A percentile compares a stretch with the other conserved stretches of the same genome.
These are phyloP conservation scores for Lypha dubia DNA, from an alignment of 2,888 invertebrate genomes.

Conservation along the genomic window DNA sequence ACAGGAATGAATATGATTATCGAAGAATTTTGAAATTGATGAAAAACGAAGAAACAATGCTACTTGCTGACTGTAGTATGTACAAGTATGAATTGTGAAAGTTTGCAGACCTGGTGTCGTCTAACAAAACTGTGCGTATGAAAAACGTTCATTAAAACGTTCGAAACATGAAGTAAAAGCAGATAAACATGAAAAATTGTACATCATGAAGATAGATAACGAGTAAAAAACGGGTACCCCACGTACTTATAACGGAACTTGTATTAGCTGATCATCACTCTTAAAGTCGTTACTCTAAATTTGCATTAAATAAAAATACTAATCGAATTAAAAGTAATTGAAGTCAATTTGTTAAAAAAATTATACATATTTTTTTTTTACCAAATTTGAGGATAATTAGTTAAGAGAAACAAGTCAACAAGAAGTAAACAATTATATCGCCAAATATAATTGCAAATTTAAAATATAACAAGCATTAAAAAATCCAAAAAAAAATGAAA, in stretches of 20 bases:
- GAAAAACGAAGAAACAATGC: not conserved
- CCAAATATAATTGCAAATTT: constrained; percentile 49
- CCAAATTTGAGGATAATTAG: constrained; percentile 48
- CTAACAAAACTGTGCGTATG: not conserved
- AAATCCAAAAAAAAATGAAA: constrained; percentile 58
- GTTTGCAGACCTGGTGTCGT: not conserved
- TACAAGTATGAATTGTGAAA: not conserved
- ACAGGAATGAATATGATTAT: constrained; percentile 5
- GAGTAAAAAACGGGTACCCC: not conserved
- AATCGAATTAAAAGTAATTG: constrained; percentile 23
- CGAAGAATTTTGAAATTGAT: not conserved
- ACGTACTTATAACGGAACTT: not conserved
- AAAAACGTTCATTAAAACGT: constrained; percentile 5
- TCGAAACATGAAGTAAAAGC: not conserved
- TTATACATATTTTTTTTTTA: not conserved
- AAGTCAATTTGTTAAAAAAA: constrained; percentile 46
- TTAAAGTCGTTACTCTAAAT: constrained; percentile 44
- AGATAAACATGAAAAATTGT: not conserved
- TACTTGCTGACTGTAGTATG: not conserved
- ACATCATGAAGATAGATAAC: not conserved
- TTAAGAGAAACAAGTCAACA: constrained; percentile 27
- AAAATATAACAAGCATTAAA: constrained; percentile 64
- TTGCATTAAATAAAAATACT: not conserved
- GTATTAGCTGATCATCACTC: constrained; percentile 40
- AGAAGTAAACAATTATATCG: constrained; percentile 40